These are phyloP conservation scores for Notechis scutatus DNA, from an alignment of 2,113 vertebrate species.

Conservation along the genomic window DNA sequence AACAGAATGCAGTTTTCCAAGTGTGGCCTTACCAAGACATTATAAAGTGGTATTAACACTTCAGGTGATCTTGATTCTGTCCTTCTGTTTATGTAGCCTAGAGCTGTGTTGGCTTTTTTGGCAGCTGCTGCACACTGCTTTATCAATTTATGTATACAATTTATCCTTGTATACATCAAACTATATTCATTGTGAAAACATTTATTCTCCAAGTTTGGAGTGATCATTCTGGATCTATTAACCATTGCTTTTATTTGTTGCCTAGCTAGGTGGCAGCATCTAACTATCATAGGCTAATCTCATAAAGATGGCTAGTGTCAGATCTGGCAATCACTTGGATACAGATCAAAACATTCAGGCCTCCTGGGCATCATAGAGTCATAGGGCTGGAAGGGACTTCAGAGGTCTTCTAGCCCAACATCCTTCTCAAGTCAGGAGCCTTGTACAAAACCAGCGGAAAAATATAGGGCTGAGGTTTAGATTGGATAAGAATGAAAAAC, in stretches of 20 bases:
- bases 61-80: too few relatives aligned
- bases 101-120: too few relatives aligned
- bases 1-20: too few relatives aligned
- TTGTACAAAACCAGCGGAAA: not conserved
- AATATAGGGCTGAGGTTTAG: not conserved
- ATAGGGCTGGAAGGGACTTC: not conserved
- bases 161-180: not conserved
- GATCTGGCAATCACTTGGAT: not conserved
- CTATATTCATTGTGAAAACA: not conserved
- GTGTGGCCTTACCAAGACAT: too few relatives aligned
- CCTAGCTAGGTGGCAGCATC: not conserved
- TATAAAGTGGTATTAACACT: too few relatives aligned
- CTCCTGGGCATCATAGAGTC: not conserved
- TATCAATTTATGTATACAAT: not conserved
- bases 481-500: not conserved
- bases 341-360: not conserved
- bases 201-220: not conserved
- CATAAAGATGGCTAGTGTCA: not conserved
- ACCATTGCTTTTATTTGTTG: not conserved
- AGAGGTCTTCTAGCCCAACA: not conserved
- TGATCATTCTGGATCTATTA: not conserved
- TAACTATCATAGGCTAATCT: not conserved
- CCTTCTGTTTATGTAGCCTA: too few relatives aligned
- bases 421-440: not conserved
- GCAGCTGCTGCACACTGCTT: too few relatives aligned